A percentile compares a stretch with the other conserved stretches of the same genome.
Conservation (phyloP, 2,113 vertebrate genomes). For the Acrocephalus kingi region DNA sequence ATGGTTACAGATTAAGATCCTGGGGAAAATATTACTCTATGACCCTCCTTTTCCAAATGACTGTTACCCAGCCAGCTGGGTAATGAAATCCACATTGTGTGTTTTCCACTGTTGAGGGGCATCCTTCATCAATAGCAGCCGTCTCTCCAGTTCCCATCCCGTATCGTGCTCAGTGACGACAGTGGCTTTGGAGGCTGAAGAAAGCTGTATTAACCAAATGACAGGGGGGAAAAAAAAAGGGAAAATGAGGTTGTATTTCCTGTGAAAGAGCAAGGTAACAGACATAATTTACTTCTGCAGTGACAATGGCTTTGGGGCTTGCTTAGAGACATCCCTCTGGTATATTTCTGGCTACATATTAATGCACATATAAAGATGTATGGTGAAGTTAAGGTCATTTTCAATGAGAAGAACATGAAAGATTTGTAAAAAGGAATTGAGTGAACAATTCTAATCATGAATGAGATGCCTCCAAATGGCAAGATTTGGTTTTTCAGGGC, state of each 20-base stretch:
- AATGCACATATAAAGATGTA: neutral
- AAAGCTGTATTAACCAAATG: constrained; percentile 77
- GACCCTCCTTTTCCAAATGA: constrained; percentile 33
- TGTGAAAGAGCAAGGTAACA: neutral
- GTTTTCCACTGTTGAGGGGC: neutral
- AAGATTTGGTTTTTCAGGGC: neutral
- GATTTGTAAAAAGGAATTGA: neutral
- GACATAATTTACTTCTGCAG: neutral
- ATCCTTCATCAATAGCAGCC: constrained; percentile 89
- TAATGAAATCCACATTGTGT: constrained; percentile 56
- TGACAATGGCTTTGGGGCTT: neutral
- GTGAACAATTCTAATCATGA: neutral
- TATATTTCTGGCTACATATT: neutral
- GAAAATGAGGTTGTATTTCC: neutral
- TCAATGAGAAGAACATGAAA: neutral
- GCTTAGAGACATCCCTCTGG: neutral
- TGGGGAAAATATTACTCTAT: constrained; percentile 51
- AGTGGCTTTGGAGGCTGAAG: constrained; percentile 95
- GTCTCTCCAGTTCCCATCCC: constrained; percentile 94
- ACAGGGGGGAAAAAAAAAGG: neutral
- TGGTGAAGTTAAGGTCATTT: neutral
- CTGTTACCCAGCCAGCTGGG: constrained; percentile 94
- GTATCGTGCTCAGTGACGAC: constrained; percentile 88
- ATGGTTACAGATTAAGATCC: constrained; percentile 62
- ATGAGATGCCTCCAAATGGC: neutral